Percentiles rank a stretch among this genome's conserved stretches.
phyloP scores from a whole-genome alignment of 2,797 vertebrate genomes.

The Orientallactaga sibirica region DNA sequence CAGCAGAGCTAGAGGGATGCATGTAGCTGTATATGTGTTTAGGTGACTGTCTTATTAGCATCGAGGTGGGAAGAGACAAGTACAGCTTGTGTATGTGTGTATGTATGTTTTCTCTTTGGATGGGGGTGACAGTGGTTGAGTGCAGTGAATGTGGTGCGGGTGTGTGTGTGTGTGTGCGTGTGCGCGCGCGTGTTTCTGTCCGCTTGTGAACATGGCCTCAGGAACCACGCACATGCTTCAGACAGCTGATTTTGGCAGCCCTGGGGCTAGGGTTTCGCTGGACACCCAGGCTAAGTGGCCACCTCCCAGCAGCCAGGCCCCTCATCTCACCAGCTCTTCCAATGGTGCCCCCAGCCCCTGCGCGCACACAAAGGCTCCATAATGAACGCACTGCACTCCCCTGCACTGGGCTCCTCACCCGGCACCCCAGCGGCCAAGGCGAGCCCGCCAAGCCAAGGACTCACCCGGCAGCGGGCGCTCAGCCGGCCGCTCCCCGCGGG shows the following conservation, averaged over 20 bases:
- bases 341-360: constrained; percentile 68
- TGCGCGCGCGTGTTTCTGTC: constrained; percentile 53
- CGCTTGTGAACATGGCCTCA: constrained; percentile 73
- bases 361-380: constrained; percentile 80
- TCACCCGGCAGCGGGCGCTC: not conserved
- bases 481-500: constrained; percentile 1
- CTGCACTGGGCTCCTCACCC: constrained; percentile 50
- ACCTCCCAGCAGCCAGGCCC: constrained; percentile 74
- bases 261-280: constrained; percentile 49
- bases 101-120: constrained; percentile 58
- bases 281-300: constrained; percentile 61
- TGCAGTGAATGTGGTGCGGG: constrained; percentile 41
- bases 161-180: constrained; percentile 9
- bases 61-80: constrained; percentile 18
- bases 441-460: constrained; percentile 65
- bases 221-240: constrained; percentile 78
- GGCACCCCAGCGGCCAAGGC: constrained; percentile 39
- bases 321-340: constrained; percentile 49
- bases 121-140: constrained; percentile 62
- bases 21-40: constrained; percentile 32
- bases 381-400: constrained; percentile 72
- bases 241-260: constrained; percentile 75
- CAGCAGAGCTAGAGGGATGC: not conserved
- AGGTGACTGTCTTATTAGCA: constrained; percentile 66
- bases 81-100: not conserved